Evolutionary conservation across 1,140 invertebrate genomes (phyloP).

Genomic region (Pseudoatta argentina): DNA sequence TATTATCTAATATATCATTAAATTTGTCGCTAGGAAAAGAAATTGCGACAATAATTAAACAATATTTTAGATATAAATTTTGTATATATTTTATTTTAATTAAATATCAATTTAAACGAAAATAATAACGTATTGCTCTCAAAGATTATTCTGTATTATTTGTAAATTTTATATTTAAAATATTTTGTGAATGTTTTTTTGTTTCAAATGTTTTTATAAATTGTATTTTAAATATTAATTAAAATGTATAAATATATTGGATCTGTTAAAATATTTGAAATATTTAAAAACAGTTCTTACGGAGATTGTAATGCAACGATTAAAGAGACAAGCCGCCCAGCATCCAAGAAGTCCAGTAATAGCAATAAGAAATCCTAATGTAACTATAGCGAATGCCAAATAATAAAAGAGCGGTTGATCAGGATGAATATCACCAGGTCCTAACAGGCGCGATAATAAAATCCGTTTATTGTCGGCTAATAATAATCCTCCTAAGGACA

Average conservation of each 20-base stretch:
- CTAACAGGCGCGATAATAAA: constrained; percentile 89
- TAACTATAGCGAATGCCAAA: constrained; percentile 89
- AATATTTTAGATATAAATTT: not conserved
- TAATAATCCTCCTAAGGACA: constrained; percentile 90
- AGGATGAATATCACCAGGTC: constrained; percentile 86
- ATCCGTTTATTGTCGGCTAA: constrained; percentile 90
- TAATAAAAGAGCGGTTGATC: constrained; percentile 92
- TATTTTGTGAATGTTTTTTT: too few relatives aligned
- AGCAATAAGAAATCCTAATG: constrained; percentile 89
- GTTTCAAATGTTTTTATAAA: not conserved
- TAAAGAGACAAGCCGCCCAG: constrained; percentile 91
- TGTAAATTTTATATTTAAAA: too few relatives aligned
- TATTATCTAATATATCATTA: too few relatives aligned
- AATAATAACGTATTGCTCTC: not conserved
- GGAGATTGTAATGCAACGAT: constrained; percentile 90
- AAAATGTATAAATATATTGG: not conserved
- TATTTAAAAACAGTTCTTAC: constrained; percentile 85
- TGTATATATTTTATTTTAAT: not conserved
- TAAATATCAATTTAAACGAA: not conserved
- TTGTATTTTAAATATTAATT: not conserved
- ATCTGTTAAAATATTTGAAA: not conserved
- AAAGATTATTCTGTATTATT: not conserved
- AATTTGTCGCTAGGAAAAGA: not conserved
- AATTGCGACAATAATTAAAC: not conserved
- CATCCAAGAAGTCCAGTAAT: constrained; percentile 91